A percentile compares a stretch with the other conserved stretches of the same genome.
These are phyloP conservation scores for Ptilorrhoa leucosticta DNA, from an alignment of 2,113 vertebrate species.

Conservation along the genomic window DNA sequence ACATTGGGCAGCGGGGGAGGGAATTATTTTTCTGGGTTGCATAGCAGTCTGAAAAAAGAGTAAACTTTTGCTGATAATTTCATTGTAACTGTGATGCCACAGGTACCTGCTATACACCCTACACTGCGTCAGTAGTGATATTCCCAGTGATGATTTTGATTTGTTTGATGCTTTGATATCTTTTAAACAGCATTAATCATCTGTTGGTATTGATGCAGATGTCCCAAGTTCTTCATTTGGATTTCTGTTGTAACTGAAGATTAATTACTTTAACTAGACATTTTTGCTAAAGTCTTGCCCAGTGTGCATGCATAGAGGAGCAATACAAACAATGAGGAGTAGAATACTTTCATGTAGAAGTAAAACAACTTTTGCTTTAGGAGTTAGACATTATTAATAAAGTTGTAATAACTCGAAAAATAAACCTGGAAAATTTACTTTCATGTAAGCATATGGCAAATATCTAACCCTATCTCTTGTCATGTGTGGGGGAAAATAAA, in stretches of 20 bases:
- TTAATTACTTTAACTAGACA: constrained; percentile 47
- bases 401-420: neutral
- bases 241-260: constrained; percentile 49
- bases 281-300: constrained; percentile 29
- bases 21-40: neutral
- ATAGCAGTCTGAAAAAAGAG: neutral
- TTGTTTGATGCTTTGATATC: constrained; percentile 24
- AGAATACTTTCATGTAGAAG: neutral
- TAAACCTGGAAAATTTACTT: neutral
- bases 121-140: neutral
- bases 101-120: neutral
- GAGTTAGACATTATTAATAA: neutral
- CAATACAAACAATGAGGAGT: neutral
- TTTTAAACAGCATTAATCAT: constrained; percentile 66
- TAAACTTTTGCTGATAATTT: neutral
- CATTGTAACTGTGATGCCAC: neutral
- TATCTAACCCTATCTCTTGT: neutral
- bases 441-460: neutral
- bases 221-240: constrained; percentile 40
- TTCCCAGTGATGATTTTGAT: neutral
- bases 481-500: neutral
- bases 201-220: constrained; percentile 55
- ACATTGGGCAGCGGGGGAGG: accelerated
- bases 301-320: neutral
- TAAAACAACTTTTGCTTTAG: neutral